Conservation (phyloP, 92 coral and sea anemone species). For the Palythoa grandis region DNA sequence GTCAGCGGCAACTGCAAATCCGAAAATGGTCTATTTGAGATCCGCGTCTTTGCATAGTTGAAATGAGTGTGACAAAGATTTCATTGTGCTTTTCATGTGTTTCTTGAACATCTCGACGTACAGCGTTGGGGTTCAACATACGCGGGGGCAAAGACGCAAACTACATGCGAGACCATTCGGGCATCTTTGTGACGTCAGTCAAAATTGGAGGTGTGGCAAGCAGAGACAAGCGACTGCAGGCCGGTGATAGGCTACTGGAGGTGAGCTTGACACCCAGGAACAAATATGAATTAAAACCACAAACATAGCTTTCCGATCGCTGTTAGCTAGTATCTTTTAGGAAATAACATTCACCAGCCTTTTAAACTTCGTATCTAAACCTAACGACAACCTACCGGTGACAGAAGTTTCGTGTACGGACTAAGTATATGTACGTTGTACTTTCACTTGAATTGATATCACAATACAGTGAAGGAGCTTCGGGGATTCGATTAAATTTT, state of each 20-base stretch:
- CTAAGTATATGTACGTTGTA: not conserved
- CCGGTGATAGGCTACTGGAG: slow-evolving; percentile 95
- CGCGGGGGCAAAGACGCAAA: slow-evolving; percentile 91
- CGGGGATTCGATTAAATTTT: no score
- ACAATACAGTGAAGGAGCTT: no score
- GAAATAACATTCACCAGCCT: no score
- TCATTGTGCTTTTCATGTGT: not conserved
- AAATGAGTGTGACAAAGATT: not conserved
- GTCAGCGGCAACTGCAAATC: no score
- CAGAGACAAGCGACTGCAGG: slow-evolving; percentile 79
- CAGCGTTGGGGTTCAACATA: slow-evolving; percentile 94
- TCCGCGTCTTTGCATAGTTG: not conserved
- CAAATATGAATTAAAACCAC: no score
- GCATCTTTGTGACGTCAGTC: slow-evolving; percentile 92
- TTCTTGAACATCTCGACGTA: not conserved
- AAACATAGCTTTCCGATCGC: no score
- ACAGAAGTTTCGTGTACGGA: no score
- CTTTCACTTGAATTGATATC: not conserved
- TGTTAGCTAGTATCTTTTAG: no score
- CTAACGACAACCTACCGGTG: no score
- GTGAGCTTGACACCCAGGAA: slow-evolving; percentile 32
- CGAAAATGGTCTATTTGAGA: not conserved
- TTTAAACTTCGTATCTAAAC: no score
- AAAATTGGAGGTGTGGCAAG: slow-evolving; percentile 89
- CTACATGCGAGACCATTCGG: slow-evolving; percentile 87